Percentiles rank a stretch among this genome's conserved stretches.
Evolutionary conservation across 2,888 invertebrate species (phyloP).

Genomic region (Perizoma affinitatum): DNA sequence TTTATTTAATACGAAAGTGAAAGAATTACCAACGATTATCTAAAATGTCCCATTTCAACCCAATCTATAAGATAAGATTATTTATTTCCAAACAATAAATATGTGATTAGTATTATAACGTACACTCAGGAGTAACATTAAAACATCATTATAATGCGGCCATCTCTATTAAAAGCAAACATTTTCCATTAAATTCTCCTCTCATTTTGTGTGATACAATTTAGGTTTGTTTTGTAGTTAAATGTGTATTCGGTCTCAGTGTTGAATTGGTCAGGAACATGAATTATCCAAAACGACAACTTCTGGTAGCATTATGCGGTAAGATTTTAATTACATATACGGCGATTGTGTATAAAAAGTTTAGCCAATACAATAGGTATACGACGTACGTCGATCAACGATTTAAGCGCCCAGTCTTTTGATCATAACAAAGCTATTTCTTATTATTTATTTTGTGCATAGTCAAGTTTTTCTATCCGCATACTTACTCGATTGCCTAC

Average conservation of each 20-base stretch:
- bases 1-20: too few relatives aligned
- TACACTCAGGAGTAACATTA: neutral
- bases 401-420: too few relatives aligned
- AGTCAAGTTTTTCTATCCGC: too few relatives aligned
- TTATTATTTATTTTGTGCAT: too few relatives aligned
- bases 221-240: neutral
- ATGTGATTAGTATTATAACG: slow-evolving; percentile 1
- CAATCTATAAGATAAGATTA: slow-evolving; percentile 11
- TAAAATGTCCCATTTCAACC: neutral
- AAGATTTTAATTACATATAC: slow-evolving; percentile 8
- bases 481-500: too few relatives aligned
- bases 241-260: neutral
- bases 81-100: slow-evolving; percentile 3
- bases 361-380: too few relatives aligned
- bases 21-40: too few relatives aligned
- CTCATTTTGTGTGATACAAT: neutral
- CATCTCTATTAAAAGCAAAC: neutral
- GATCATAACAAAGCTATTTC: too few relatives aligned
- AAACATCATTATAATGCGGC: neutral
- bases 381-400: too few relatives aligned
- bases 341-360: too few relatives aligned
- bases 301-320: slow-evolving; percentile 13
- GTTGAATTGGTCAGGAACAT: neutral
- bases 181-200: neutral
- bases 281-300: slow-evolving; percentile 3